phyloP scores from a whole-genome alignment of 23 tunicate species.

The Styela clava region DNA sequence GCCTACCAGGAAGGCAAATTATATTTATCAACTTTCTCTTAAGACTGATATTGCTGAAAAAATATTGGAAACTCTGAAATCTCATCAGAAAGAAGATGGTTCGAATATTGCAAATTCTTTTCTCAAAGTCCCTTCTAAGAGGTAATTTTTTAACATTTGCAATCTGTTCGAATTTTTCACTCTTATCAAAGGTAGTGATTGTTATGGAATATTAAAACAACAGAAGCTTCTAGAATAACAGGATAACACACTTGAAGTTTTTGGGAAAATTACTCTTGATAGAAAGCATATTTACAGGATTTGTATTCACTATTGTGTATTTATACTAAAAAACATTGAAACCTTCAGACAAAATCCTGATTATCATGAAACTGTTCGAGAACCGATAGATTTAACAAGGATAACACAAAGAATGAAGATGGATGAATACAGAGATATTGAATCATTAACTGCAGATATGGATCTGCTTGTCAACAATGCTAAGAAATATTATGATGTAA shows the following conservation, averaged over 20 bases:
- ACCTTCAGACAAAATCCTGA: slow-evolving; percentile 73
- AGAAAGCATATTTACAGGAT: no score
- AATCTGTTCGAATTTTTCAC: not conserved
- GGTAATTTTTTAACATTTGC: slow-evolving; percentile 32
- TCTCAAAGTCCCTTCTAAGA: slow-evolving; percentile 72
- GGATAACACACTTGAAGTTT: no score
- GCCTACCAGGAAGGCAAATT: no score
- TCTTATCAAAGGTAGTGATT: not conserved
- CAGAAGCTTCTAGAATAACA: no score
- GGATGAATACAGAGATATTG: slow-evolving; percentile 92
- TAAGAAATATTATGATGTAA: slow-evolving; percentile 79
- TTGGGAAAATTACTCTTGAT: no score
- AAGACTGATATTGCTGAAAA: slow-evolving; percentile 75
- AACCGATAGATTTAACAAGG: slow-evolving; percentile 80
- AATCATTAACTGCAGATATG: slow-evolving; percentile 77
- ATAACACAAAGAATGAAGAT: slow-evolving; percentile 65
- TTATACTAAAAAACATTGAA: no score
- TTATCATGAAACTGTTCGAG: slow-evolving; percentile 75
- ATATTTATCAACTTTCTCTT: no score
- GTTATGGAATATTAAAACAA: no score
- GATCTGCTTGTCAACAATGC: slow-evolving; percentile 90
- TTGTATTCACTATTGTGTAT: no score
- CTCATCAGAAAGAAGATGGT: slow-evolving; percentile 61
- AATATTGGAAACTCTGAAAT: slow-evolving; percentile 44
- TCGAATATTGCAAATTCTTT: slow-evolving; percentile 39